phyloP scores from a whole-genome alignment of 2,797 vertebrate genomes.

The Morus bassanus region DNA sequence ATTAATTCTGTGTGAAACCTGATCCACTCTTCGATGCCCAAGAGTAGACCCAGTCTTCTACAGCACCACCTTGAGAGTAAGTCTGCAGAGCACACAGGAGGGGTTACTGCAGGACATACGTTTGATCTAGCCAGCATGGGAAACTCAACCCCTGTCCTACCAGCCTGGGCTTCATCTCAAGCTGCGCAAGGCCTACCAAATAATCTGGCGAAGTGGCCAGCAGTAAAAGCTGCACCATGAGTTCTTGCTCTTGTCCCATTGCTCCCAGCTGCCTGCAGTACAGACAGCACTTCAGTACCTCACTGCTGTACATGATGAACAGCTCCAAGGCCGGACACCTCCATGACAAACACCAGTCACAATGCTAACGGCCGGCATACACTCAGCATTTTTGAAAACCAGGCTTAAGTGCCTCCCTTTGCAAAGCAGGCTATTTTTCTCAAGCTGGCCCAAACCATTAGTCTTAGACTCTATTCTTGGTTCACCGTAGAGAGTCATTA shows the following conservation, averaged over 20 bases:
- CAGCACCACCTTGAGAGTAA: background rate
- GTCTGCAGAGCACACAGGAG: background rate
- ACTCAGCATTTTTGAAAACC: background rate
- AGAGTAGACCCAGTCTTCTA: background rate
- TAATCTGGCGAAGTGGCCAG: background rate
- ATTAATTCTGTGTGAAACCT: too few species aligned
- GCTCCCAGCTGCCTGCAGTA: background rate
- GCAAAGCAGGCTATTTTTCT: background rate
- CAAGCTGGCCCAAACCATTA: background rate
- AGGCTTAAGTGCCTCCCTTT: background rate
- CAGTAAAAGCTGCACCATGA: background rate
- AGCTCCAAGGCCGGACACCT: background rate
- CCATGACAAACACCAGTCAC: background rate
- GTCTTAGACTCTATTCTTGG: background rate
- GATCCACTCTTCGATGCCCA: background rate
- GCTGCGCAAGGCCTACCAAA: background rate
- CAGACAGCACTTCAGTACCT: background rate
- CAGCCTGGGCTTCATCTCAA: background rate
- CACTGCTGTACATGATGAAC: rapidly evolving
- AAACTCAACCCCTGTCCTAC: background rate
- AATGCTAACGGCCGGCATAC: background rate
- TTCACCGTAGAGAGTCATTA: background rate
- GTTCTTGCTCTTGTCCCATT: background rate
- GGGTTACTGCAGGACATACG: background rate
- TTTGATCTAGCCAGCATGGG: background rate